A percentile compares a stretch with the other conserved stretches of the same genome.
Evolutionary conservation across 2,113 vertebrate species (phyloP).

Genomic region (Onychostruthus taczanowskii): DNA sequence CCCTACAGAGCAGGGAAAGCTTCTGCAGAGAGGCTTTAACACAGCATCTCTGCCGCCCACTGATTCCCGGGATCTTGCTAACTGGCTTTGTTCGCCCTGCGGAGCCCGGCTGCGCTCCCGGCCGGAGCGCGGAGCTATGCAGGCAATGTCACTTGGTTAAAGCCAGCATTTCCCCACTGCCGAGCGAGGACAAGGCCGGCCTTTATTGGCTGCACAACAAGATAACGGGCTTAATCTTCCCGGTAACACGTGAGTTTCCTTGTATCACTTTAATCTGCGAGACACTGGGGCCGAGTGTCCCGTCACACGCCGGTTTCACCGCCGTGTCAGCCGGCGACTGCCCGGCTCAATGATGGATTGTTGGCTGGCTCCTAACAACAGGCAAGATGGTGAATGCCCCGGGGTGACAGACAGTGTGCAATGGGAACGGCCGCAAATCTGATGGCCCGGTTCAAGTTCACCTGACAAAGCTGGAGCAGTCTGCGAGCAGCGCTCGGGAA

Average conservation of each 20-base stretch:
- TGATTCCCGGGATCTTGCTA: not conserved
- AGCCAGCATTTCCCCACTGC: constrained; percentile 14
- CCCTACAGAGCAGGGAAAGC: not conserved
- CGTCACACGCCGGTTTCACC: constrained; percentile 76
- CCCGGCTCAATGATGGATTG: constrained; percentile 75
- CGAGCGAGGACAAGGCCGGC: constrained; percentile 12
- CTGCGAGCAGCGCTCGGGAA: constrained; percentile 69
- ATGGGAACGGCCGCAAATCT: constrained; percentile 65
- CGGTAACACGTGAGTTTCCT: constrained; percentile 72
- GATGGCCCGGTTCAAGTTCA: constrained; percentile 78
- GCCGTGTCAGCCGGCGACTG: constrained; percentile 74
- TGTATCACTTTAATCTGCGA: constrained; percentile 78
- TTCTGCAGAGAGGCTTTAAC: constrained; percentile 28
- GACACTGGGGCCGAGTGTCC: constrained; percentile 63
- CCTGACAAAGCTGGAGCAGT: constrained; percentile 79
- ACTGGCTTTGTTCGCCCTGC: constrained; percentile 18
- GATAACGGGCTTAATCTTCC: constrained; percentile 74
- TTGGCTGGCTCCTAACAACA: constrained; percentile 74
- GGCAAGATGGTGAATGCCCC: constrained; percentile 78
- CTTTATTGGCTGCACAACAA: constrained; percentile 69
- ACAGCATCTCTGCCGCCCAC: not conserved
- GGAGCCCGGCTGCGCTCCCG: not conserved
- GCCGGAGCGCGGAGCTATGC: not conserved
- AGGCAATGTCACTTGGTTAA: constrained; percentile 16
- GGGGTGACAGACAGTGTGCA: constrained; percentile 76